Conservation (phyloP, 2,797 vertebrate species). For the Coracias cyanogaster region DNA sequence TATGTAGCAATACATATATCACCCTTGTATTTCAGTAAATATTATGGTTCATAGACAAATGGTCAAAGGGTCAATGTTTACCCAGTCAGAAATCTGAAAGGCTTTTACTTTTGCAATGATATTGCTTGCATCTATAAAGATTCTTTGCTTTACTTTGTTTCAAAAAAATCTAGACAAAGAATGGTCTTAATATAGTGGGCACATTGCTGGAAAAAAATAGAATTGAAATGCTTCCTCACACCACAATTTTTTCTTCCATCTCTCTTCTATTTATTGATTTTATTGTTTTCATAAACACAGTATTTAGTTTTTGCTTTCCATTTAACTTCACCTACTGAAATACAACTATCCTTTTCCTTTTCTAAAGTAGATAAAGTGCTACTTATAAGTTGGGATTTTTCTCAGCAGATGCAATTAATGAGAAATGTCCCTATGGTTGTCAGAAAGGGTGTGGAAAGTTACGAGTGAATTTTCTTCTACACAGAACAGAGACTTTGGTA, state of each 20-base stretch:
- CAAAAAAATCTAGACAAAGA: slow-evolving; percentile 16
- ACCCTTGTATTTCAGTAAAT: background rate
- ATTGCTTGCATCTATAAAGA: background rate
- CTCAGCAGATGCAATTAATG: background rate
- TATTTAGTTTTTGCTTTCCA: background rate
- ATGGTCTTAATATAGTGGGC: background rate
- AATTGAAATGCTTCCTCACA: slow-evolving; percentile 1
- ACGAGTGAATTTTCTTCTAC: slow-evolving; percentile 1
- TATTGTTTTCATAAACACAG: slow-evolving; percentile 16
- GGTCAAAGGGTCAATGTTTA: background rate
- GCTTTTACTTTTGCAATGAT: background rate
- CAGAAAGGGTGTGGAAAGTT: slow-evolving; percentile 12
- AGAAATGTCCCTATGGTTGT: background rate
- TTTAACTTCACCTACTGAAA: background rate
- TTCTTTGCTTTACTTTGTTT: background rate
- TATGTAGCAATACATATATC: background rate
- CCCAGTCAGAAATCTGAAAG: background rate
- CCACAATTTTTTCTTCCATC: background rate
- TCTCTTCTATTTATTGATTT: background rate
- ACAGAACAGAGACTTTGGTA: slow-evolving; percentile 6
- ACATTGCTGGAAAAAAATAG: slow-evolving; percentile 7
- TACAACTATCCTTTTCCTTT: background rate
- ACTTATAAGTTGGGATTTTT: background rate
- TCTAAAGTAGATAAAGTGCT: background rate
- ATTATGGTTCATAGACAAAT: background rate